phyloP scores from a whole-genome alignment of 1,140 invertebrate genomes.

The Euglossa dilemma region DNA sequence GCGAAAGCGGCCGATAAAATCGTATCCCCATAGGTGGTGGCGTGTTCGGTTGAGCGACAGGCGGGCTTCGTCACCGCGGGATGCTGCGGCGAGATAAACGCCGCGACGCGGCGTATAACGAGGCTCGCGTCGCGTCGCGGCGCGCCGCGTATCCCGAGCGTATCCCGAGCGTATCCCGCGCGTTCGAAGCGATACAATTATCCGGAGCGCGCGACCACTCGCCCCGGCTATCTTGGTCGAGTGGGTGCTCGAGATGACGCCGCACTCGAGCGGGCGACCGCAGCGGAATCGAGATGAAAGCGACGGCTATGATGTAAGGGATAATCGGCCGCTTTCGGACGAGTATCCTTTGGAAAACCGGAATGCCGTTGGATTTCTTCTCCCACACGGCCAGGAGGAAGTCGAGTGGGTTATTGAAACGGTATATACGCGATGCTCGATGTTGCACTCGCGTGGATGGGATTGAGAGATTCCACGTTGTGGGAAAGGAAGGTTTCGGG shows the following conservation, averaged over 20 bases:
- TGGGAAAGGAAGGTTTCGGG: too few species aligned
- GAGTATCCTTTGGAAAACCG: background rate
- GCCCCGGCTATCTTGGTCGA: conserved; percentile 36
- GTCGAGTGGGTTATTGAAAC: background rate
- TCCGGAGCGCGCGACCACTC: conserved; percentile 10
- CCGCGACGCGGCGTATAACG: conserved; percentile 71
- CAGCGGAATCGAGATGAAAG: conserved; percentile 35
- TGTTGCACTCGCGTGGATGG: background rate
- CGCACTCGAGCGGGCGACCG: conserved; percentile 2
- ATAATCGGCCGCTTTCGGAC: conserved; percentile 14
- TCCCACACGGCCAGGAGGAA: background rate
- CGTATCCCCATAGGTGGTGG: conserved; percentile 64
- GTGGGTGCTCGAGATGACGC: conserved; percentile 41
- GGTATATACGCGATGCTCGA: background rate
- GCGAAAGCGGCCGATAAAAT: conserved; percentile 69
- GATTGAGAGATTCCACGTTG: too few species aligned
- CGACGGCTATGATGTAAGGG: conserved; percentile 32
- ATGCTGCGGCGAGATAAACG: conserved; percentile 73
- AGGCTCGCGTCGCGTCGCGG: conserved; percentile 52
- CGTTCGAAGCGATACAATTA: conserved; percentile 47
- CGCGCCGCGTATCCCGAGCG: conserved; percentile 21
- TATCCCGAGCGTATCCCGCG: conserved; percentile 28
- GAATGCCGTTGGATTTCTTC: background rate
- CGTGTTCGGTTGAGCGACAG: conserved; percentile 64
- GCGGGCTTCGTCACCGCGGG: conserved; percentile 72